Evolutionary conservation across 2,113 vertebrate genomes (phyloP), one percentile per base, ranked within the genome.

Genomic region (Erpornis zantholeuca): DNA sequence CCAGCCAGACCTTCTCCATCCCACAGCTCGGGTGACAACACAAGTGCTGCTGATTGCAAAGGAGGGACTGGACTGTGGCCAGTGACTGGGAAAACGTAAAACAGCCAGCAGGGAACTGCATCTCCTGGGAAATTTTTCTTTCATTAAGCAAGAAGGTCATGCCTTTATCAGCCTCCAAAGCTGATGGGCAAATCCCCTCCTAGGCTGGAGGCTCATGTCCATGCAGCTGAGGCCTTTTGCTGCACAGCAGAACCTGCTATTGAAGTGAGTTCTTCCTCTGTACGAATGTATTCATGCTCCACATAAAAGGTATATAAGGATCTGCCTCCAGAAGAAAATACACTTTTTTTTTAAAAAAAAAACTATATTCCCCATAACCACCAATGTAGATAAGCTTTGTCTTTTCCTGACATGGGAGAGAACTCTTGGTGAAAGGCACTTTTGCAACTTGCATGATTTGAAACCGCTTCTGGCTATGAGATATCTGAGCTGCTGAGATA

Each of bases 141-240:
- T 82, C 33, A 68, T 89, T 84, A 94, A 61, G 33, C 2, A 8
- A 69, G 78, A 78, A 91, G 83, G 50, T 91, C 89, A 60, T 85
- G 82, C n/a, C 75, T 63, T 90, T 84, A 68, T 87, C 79, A 87
- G 66, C 63, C 75, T 92, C 89, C 84, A 91, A 54, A 92, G 53
- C 66, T 65, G 59, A 76, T 22, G 54, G 57, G 81, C 42, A 79
- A 61, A 76, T 68, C 73, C 23, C 19, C 27, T 72, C 79, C 45
- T 44, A 63, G 59, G 84, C 59, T 94, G 75, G 42, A 91, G 53
- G 49, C 57, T 85, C 44, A 29, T 0, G 2, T 60, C 92, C 47
- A 14, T 22, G 52, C 42, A 83, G 70, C 60, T 33, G 6, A 27
- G 40, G 93, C 38, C 65, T 91, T 91, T 89, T 82, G 53, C 61